Percentiles rank a stretch among this genome's conserved stretches.
Conservation (phyloP, 2,888 invertebrate genomes). For the Aricia artaxerxes region DNA sequence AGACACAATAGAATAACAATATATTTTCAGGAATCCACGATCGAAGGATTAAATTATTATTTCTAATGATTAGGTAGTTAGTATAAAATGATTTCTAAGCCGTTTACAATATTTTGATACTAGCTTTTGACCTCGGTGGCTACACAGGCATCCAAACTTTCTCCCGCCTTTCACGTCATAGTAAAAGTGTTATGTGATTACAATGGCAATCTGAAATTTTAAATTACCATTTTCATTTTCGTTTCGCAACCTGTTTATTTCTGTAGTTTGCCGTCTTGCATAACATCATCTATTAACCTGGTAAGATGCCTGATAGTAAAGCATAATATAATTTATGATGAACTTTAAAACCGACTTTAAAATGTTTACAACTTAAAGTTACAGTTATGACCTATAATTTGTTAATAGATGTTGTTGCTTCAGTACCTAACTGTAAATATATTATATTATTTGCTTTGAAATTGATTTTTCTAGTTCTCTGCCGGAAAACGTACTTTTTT, state of each 20-base stretch:
- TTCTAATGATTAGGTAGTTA: too few species aligned
- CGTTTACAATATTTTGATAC: neutral
- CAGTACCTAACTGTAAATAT: too few species aligned
- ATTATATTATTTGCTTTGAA: too few species aligned
- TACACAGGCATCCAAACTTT: constrained; percentile 42
- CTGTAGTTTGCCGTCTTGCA: neutral
- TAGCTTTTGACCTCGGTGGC: constrained; percentile 42
- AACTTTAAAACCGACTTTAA: constrained; percentile 7
- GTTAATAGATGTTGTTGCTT: too few species aligned
- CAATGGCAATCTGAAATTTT: constrained; percentile 38
- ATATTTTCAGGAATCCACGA: too few species aligned
- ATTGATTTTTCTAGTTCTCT: too few species aligned
- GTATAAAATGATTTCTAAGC: neutral
- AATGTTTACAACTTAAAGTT: neutral
- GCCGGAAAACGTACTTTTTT: too few species aligned
- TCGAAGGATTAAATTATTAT: neutral
- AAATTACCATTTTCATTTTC: constrained; percentile 39
- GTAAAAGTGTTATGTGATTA: constrained; percentile 45
- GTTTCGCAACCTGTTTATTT: constrained; percentile 33
- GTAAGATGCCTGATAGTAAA: neutral
- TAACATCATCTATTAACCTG: neutral
- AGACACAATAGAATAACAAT: too few species aligned
- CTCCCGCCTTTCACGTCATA: constrained; percentile 45
- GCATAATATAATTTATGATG: neutral
- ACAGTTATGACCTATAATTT: neutral